Base-by-base conservation (phyloP, 2,113 vertebrate species). In the Microcebus lehilahytsara region DNA sequence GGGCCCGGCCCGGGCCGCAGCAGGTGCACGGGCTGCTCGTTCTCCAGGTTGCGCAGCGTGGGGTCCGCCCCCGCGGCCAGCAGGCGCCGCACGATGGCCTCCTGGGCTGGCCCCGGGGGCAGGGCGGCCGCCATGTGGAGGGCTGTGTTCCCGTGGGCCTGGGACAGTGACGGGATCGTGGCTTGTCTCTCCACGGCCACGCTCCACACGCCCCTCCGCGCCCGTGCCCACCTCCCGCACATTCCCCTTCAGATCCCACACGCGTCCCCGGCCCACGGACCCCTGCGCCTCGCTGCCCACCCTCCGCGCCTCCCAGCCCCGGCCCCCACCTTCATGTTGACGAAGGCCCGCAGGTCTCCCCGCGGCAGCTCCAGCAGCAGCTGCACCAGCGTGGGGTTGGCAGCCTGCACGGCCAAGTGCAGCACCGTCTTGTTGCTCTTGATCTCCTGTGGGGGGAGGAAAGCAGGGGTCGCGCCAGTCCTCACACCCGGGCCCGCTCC, bases 91-190 rank as follows among this genome's bases (percentile, higher is more conserved):
- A 99, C 98, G 20, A 99, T 99, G 72, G 99, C 98, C 96, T 99
- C 98, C 95, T 99, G 99, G 83, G 98, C 94, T 0, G 97, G 98
- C 93, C 98, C 99, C 16, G 98, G 98, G 49, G 99, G 99, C 69
- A 99, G 99, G 89, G 99, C 99, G 0, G 99, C 99, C 0, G 99
- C 99, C 99, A 99, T 99, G 98, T 99, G 99, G 86, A 99, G 98
- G 9, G 99, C 99, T 0, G 99, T 99, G 98, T 99, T 99, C 51
- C 99, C 99, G 0, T 99, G 99, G 42, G 99, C 99, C 99, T 99
- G 91, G 16, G 64, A 95, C 40, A 64, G 37, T 3, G 53, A 53
- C 4, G 17, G 56, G 14, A 19, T 8, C 17, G 32, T 23, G 56
- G 23, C 27, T 25, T 25, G 46, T 8, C 46, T 9, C 46, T 46